Conservation (phyloP, 2,113 vertebrate species). For the Paratilapia polleni region DNA sequence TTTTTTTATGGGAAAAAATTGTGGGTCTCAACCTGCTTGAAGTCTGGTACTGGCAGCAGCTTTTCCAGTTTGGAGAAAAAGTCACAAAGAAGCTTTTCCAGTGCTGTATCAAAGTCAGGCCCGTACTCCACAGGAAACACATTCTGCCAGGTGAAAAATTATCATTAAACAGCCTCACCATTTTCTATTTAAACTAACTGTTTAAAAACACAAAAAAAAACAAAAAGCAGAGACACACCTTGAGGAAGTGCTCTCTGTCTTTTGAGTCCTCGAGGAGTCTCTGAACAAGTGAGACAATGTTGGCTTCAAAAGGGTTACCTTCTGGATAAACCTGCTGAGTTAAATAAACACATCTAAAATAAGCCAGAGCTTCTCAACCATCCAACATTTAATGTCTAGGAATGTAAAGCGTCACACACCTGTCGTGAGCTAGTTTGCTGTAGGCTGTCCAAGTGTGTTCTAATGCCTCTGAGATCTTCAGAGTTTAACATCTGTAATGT, state of each 20-base stretch:
- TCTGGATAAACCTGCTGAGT: slow-evolving; percentile 41
- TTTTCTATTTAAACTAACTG: neutral
- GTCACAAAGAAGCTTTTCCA: slow-evolving; percentile 81
- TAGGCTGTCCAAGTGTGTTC: slow-evolving; percentile 48
- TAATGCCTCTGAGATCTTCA: slow-evolving; percentile 52
- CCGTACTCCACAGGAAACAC: slow-evolving; percentile 80
- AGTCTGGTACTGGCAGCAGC: slow-evolving; percentile 69
- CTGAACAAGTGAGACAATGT: slow-evolving; percentile 62
- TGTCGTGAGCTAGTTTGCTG: slow-evolving; percentile 32
- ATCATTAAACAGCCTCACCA: neutral
- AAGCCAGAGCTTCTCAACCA: neutral
- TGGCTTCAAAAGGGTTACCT: slow-evolving; percentile 57
- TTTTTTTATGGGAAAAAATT: neutral
- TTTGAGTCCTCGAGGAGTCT: slow-evolving; percentile 66
- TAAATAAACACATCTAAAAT: slow-evolving; percentile 1
- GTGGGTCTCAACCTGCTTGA: slow-evolving; percentile 67
- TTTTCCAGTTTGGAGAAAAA: slow-evolving; percentile 81
- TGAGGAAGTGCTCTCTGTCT: slow-evolving; percentile 60
- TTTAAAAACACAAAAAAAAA: no score
- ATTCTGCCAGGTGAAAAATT: slow-evolving; percentile 57
- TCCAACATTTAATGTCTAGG: neutral
- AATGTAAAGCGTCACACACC: slow-evolving; percentile 19
- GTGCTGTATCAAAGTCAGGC: slow-evolving; percentile 76
- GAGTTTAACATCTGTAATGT: slow-evolving; percentile 66
- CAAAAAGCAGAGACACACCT: slow-evolving; percentile 42